Base-by-base conservation (phyloP, 2,888 invertebrate genomes). In the Pseudococcus viburni region DNA sequence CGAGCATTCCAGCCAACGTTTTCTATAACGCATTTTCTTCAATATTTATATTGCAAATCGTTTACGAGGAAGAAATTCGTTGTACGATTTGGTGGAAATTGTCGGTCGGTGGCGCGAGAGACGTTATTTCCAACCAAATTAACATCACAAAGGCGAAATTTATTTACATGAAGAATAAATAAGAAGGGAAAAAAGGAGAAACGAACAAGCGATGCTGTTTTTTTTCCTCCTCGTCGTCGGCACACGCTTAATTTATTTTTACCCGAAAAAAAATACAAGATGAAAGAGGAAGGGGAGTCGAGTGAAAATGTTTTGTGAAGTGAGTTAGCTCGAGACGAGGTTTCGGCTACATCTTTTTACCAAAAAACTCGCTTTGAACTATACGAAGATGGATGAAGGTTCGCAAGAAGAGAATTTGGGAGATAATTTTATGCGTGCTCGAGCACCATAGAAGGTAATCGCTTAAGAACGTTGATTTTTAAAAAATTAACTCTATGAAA, bases 111-210 rank as follows among this genome's bases (percentile, higher is more conserved):
- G 22, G 22, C 22, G 22, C 64, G 64, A 64, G 64, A 55, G 64
- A 64, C 64, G 64, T 64, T 64, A 73, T 73, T 73, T 73, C 33
- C 33, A 33, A 73, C 73, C 33, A 73, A 73, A 73, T 73, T 73
- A 73, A 73, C 73, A 73, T 73, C 73, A 73, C 73, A 73, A 73
- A 73, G 33, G 73, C 33, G 73, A 73, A 73, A 33, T 73, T 33
- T 73, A 33, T 73, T 73, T 73, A 73, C 73, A 73, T 33, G 64
- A 64, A 22, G 64, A 64, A 64, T 64, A 64, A 64, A 64, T 22
- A 64, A 64, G 59, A n/a, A 59, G 12, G 22, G 7, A 64, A 22
- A 64, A 64, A 22, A 64, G 22, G 11, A 64, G 64, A 64, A 64
- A 64, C 19, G 64, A 64, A 64, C 64, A 19, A 22, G 64, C 64